phyloP scores from a whole-genome alignment of 2,113 vertebrate genomes.

The Brachyistius frenatus region DNA sequence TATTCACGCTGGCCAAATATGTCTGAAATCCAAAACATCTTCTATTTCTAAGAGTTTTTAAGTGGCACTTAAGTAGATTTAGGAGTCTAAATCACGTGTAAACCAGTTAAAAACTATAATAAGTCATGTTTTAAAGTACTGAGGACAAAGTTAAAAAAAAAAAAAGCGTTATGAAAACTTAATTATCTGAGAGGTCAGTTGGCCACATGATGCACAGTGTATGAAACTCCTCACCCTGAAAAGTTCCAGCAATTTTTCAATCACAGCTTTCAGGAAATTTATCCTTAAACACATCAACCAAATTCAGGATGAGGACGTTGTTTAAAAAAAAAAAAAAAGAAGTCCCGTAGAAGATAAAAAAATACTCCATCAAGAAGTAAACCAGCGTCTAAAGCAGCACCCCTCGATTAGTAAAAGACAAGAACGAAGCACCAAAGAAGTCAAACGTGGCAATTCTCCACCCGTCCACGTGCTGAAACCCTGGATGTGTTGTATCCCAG shows the following conservation, averaged over 20 bases:
- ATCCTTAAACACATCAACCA: conserved; percentile 11
- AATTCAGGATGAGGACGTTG: conserved; percentile 6
- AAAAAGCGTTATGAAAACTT: neutral
- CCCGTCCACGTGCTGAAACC: neutral
- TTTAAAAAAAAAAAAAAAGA: conserved; percentile 14
- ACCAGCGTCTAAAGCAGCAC: conserved; percentile 46
- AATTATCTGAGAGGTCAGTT: conserved; percentile 40
- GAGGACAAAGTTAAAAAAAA: conserved; percentile 2
- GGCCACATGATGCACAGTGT: conserved; percentile 49
- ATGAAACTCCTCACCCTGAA: conserved; percentile 21
- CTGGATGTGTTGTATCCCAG: conserved; percentile 42
- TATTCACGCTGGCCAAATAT: conserved; percentile 23
- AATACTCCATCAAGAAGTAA: conserved; percentile 24
- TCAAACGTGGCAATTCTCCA: conserved; percentile 27
- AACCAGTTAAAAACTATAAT: conserved; percentile 8
- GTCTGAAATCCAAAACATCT: conserved; percentile 8
- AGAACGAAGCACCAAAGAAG: conserved; percentile 47
- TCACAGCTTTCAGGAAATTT: conserved; percentile 42
- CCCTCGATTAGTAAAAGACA: conserved; percentile 38
- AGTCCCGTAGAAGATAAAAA: too few relatives aligned
- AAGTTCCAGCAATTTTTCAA: conserved; percentile 16
- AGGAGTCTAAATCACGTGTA: conserved; percentile 26
- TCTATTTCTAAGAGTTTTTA: neutral
- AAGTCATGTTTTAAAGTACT: conserved; percentile 16
- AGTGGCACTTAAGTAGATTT: conserved; percentile 35